phyloP scores from a whole-genome alignment of 2,113 vertebrate genomes.

The Chloropsis hardwickii region DNA sequence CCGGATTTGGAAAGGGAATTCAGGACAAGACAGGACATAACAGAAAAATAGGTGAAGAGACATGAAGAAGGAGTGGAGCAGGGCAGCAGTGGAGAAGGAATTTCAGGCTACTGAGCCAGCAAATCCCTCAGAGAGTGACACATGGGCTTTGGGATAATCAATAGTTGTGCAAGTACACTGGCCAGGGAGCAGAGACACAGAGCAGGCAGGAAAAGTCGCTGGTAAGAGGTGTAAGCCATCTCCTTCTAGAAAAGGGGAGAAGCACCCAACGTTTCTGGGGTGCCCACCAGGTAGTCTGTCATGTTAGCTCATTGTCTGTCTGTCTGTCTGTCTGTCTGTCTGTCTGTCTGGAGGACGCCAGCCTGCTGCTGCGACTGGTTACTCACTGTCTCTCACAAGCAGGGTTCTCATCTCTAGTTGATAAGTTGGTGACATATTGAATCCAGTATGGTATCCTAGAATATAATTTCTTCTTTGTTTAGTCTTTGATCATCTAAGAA shows the following conservation, averaged over 20 bases:
- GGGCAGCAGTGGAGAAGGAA: not conserved
- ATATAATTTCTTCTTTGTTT: not conserved
- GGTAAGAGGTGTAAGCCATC: not conserved
- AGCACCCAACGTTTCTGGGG: not conserved
- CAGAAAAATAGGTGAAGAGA: not conserved
- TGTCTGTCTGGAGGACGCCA: not conserved
- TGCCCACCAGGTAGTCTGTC: not conserved
- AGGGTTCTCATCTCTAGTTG: not conserved
- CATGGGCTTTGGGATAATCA: not conserved
- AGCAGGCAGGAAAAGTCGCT: not conserved
- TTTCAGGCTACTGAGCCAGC: not conserved
- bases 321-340: not conserved
- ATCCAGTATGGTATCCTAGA: not conserved
- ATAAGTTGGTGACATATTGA: fast-evolving
- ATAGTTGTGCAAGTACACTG: not conserved
- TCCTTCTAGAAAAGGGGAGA: not conserved
- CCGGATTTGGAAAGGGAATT: not conserved
- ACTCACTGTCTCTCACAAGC: not conserved
- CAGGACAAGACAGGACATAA: not conserved
- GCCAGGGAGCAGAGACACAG: not conserved
- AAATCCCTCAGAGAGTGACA: not conserved
- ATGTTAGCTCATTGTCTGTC: not conserved
- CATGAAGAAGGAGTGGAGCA: not conserved
- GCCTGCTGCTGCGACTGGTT: not conserved
- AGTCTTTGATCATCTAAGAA: not conserved